A percentile compares a stretch with the other conserved stretches of the same genome.
These are phyloP conservation scores for Ophion slaviceki DNA, from an alignment of 2,888 invertebrate species.

Conservation along the genomic window DNA sequence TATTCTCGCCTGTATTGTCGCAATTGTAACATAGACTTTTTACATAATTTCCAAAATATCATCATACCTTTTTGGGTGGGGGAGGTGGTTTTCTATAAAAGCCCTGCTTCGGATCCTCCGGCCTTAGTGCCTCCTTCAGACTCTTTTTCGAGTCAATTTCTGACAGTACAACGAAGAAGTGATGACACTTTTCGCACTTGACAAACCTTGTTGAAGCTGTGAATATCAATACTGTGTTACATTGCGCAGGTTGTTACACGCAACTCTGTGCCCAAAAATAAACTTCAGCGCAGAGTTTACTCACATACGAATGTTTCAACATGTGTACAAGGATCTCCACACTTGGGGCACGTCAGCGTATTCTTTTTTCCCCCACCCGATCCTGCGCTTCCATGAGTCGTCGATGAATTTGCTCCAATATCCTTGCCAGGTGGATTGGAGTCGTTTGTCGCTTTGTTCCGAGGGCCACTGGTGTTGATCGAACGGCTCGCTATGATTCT, in stretches of 20 bases:
- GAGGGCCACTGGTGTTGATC: slow-evolving; percentile 74
- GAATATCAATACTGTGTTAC: not conserved
- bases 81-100: slow-evolving; percentile 95
- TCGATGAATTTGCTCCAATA: slow-evolving; percentile 66
- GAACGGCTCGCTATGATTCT: slow-evolving; percentile 78
- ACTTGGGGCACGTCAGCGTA: slow-evolving; percentile 96
- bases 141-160: slow-evolving; percentile 96
- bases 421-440: slow-evolving; percentile 79
- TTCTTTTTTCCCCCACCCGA: slow-evolving; percentile 89
- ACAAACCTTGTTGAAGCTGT: slow-evolving; percentile 95
- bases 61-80: slow-evolving; percentile 92
- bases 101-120: slow-evolving; percentile 88
- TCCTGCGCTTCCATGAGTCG: slow-evolving; percentile 78
- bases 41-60: not conserved
- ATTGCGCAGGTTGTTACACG: not conserved
- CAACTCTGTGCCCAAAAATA: not conserved
- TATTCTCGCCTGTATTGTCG: not conserved
- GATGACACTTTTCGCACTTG: slow-evolving; percentile 99
- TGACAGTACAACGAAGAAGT: slow-evolving; percentile 98
- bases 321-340: slow-evolving; percentile 98
- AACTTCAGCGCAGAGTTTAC: slow-evolving; percentile 74
- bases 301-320: slow-evolving; percentile 97
- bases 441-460: slow-evolving; percentile 79
- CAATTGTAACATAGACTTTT: not conserved
- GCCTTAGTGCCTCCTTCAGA: slow-evolving; percentile 89